Evolutionary conservation across 2,888 invertebrate genomes (phyloP).

Genomic region (Maniola hyperantus): DNA sequence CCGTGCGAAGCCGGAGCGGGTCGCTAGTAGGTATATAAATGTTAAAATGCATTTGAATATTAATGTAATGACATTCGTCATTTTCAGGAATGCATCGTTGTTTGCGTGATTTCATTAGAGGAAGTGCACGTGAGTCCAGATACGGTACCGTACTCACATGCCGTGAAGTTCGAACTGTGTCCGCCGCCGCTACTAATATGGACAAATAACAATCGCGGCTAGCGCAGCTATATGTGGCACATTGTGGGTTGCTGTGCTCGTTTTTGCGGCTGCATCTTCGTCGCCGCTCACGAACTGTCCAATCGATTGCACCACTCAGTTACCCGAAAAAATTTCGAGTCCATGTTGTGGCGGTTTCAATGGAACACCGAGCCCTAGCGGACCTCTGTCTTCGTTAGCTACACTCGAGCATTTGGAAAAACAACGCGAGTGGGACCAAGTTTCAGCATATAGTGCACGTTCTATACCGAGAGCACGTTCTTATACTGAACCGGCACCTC

Average conservation of each 20-base stretch:
- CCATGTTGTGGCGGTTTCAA: conserved; percentile 89
- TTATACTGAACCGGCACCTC: conserved; percentile 84
- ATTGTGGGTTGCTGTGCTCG: conserved; percentile 94
- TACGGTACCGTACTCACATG: conserved; percentile 93
- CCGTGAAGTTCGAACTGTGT: conserved; percentile 93
- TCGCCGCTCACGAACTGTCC: conserved; percentile 89
- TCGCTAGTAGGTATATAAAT: neutral
- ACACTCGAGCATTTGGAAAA: conserved; percentile 92
- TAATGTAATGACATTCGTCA: conserved; percentile 36
- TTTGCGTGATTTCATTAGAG: conserved; percentile 95
- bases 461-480: conserved; percentile 94
- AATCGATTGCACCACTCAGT: conserved; percentile 86
- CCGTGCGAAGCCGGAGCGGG: too few species aligned
- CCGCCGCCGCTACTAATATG: conserved; percentile 93
- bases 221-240: conserved; percentile 96
- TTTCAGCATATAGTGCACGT: conserved; percentile 95
- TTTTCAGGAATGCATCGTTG: conserved; percentile 93
- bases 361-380: conserved; percentile 90
- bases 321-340: conserved; percentile 87
- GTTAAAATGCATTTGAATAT: conserved; percentile 9
- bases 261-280: conserved; percentile 94
- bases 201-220: conserved; percentile 96
- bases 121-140: conserved; percentile 94
- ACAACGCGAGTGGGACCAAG: conserved; percentile 88
- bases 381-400: conserved; percentile 91